phyloP scores from a whole-genome alignment of 2,888 invertebrate genomes.

The Drosophila eohydei region DNA sequence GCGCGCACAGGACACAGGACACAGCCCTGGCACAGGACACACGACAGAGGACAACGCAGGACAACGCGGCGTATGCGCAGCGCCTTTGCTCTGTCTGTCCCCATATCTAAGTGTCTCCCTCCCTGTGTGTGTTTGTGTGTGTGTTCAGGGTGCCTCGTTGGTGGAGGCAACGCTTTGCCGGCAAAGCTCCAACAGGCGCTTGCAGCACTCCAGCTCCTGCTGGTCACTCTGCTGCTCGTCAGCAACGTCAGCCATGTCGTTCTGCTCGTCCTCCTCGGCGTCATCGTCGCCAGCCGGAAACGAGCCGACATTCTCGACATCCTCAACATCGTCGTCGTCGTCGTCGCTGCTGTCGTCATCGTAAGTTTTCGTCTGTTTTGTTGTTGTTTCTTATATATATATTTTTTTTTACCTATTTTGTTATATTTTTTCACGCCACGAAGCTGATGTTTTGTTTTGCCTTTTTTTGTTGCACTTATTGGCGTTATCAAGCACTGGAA shows the following conservation, averaged over 20 bases:
- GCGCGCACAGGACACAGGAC: slow-evolving; percentile 40
- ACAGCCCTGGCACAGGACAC: slow-evolving; percentile 36
- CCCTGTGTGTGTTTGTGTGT: slow-evolving; percentile 3
- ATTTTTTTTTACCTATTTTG: slow-evolving; percentile 18
- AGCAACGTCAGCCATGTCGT: slow-evolving; percentile 59
- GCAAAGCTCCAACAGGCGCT: slow-evolving; percentile 41
- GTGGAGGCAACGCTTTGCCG: slow-evolving; percentile 64
- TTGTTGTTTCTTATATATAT: slow-evolving; percentile 15
- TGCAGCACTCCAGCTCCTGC: slow-evolving; percentile 26
- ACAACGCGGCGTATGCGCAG: slow-evolving; percentile 48
- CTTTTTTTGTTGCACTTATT: slow-evolving; percentile 22
- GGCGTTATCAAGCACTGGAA: slow-evolving; percentile 27
- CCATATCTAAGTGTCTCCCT: neutral
- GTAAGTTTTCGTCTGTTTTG: slow-evolving; percentile 59
- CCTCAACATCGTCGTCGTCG: slow-evolving; percentile 27
- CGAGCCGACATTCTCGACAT: slow-evolving; percentile 56
- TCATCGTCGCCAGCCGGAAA: slow-evolving; percentile 40
- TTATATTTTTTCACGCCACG: slow-evolving; percentile 21
- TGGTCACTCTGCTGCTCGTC: slow-evolving; percentile 65
- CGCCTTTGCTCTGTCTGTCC: slow-evolving; percentile 17
- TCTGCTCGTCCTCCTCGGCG: slow-evolving; percentile 17
- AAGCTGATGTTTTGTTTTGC: slow-evolving; percentile 19
- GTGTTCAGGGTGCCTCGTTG: slow-evolving; percentile 38
- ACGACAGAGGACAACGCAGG: slow-evolving; percentile 34
- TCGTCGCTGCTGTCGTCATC: slow-evolving; percentile 50